Conservation (phyloP, 2,113 vertebrate species). For the Oncorhynchus gorbuscha region DNA sequence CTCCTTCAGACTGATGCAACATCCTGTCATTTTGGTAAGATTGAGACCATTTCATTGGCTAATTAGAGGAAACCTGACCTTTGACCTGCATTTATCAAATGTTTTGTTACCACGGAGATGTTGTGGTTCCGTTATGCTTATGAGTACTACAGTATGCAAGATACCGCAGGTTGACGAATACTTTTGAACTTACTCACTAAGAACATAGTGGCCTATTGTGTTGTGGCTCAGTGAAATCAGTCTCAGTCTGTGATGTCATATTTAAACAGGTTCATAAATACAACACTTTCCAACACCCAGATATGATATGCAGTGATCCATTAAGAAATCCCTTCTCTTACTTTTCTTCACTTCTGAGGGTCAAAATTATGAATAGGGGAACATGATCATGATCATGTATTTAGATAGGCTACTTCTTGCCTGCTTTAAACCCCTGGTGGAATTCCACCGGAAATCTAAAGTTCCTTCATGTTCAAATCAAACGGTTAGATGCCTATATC, state of each 20-base stretch:
- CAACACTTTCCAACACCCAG: background rate
- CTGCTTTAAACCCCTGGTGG: background rate
- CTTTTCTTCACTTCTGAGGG: background rate
- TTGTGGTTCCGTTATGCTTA: background rate
- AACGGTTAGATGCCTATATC: constrained; percentile 3
- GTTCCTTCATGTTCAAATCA: background rate
- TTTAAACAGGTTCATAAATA: background rate
- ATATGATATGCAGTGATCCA: background rate
- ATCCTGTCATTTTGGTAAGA: background rate
- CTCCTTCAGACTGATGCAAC: background rate
- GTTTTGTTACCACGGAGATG: background rate
- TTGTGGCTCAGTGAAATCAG: background rate
- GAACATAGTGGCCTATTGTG: too few relatives aligned
- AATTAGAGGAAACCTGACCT: background rate
- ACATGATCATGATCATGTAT: background rate
- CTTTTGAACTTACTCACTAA: too few relatives aligned
- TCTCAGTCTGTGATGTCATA: background rate
- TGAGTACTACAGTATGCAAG: background rate
- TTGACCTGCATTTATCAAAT: background rate
- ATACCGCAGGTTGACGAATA: too few relatives aligned
- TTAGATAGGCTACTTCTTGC: too few relatives aligned
- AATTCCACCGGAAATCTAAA: background rate
- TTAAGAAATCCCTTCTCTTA: background rate
- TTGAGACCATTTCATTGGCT: background rate
- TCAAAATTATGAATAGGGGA: background rate